These are phyloP conservation scores for Cercopithecus petaurista DNA, from an alignment of 2,797 vertebrate species.

Conservation along the genomic window DNA sequence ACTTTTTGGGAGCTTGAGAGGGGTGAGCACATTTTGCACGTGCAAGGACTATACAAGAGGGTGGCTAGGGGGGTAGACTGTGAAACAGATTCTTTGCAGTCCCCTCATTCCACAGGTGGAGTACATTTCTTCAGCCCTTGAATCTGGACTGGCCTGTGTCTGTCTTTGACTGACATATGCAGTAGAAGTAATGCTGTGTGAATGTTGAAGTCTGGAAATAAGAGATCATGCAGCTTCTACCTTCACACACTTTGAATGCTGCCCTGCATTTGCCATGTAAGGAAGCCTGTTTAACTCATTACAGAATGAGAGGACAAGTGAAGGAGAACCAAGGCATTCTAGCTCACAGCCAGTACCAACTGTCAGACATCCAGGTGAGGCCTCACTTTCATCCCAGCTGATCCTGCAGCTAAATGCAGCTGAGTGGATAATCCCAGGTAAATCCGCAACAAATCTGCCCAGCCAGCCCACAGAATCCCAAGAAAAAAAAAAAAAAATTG, in stretches of 20 bases:
- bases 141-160: not conserved
- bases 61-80: not conserved
- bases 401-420: not conserved
- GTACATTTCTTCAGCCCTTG: not conserved
- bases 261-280: not conserved
- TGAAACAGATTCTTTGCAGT: not conserved
- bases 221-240: not conserved
- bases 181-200: not conserved
- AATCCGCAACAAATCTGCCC: not conserved
- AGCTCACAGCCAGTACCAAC: not conserved
- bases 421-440: not conserved
- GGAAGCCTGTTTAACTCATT: not conserved
- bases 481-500: not conserved
- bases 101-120: not conserved
- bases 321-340: not conserved
- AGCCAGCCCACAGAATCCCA: not conserved
- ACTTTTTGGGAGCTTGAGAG: not conserved
- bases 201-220: not conserved
- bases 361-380: not conserved
- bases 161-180: not conserved
- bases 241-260: not conserved
- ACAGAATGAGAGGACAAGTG: not conserved
- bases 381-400: not conserved
- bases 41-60: not conserved
- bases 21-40: not conserved